phyloP scores from a whole-genome alignment of 2,888 invertebrate genomes.

The Gymnoscelis rufifasciata region DNA sequence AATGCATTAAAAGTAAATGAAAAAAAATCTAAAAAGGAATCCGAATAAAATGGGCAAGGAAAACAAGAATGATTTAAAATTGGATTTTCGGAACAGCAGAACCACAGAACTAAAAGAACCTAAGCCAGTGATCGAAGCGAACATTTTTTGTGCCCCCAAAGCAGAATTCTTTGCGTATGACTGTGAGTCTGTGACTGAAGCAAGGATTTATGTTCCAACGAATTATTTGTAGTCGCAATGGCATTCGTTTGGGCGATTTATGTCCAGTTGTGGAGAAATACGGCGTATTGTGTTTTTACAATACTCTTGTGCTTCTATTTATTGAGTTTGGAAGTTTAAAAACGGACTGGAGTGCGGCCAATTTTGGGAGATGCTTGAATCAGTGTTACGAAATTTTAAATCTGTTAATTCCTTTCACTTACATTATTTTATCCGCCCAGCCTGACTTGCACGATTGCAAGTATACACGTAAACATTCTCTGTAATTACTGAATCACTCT shows the following conservation, averaged over 20 bases:
- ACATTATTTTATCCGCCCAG: too few species aligned
- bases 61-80: too few species aligned
- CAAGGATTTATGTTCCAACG: conserved; percentile 37
- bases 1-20: too few species aligned
- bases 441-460: too few species aligned
- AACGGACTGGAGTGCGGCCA: conserved; percentile 13
- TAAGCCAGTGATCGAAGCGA: not conserved
- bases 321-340: conserved; percentile 23
- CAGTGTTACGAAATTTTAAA: too few species aligned
- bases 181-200: conserved; percentile 30
- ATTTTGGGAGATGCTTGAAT: conserved; percentile 1
- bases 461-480: too few species aligned
- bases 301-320: conserved; percentile 31
- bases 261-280: conserved; percentile 34
- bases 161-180: conserved; percentile 35
- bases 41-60: too few species aligned
- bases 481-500: too few species aligned
- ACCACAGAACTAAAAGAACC: too few species aligned
- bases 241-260: conserved; percentile 37
- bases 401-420: too few species aligned
- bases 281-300: conserved; percentile 41
- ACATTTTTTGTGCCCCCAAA: conserved; percentile 31
- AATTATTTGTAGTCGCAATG: conserved; percentile 37
- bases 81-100: not conserved
- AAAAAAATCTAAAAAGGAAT: too few species aligned